Evolutionary conservation across 2,888 invertebrate genomes (phyloP), one percentile per base, ranked within the genome.

Genomic region (Seira musarum): DNA sequence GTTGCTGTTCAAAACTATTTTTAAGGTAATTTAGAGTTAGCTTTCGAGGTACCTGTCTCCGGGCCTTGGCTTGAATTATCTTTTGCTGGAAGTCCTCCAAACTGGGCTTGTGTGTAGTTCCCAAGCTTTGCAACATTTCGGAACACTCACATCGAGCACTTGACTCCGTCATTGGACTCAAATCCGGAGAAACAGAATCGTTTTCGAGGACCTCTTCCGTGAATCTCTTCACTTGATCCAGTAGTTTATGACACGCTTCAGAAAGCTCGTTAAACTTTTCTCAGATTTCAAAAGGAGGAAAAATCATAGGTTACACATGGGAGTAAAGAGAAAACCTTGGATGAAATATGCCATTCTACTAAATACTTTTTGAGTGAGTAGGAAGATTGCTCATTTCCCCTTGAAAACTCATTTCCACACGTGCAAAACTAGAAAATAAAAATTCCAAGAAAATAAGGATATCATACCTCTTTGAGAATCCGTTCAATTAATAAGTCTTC

Each of bases 401-500:
- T 30, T 30, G 8, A 8, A 30, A 5, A 30, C 3, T 8, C 2
- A 8, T 30, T 30, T 30, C 30, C 2, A 30, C 30, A 30, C n/a
- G 8, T 8, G 30, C 30, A 30, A 30, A 30, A n/a, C n/a, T n/a
- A n/a, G 30, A 19, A 13, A n/a, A 57, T 57, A 57, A 10, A 13
- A 19, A 57, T 57, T 19, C 17, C 21, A 57, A 57, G 22, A 22
- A 22, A 17, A 63, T n/a, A 40, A 17, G 8, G 30, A 30, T 30
- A 30, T 30, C 8, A 25, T 57, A 83, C 84, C 83, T 85, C 84
- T 78, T 77, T 80, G 15, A 75, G 35, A 35, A 82, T 75, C 61
- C 77, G 79, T 49, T 83, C 83, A 63, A 85, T 81, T 1, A 82
- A 53, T 1, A 83, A 64, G 57, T 83, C 79, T 75, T 85, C 84